Conservation (phyloP, 1,140 invertebrate genomes). For the Lamellibrachia luymesi region DNA sequence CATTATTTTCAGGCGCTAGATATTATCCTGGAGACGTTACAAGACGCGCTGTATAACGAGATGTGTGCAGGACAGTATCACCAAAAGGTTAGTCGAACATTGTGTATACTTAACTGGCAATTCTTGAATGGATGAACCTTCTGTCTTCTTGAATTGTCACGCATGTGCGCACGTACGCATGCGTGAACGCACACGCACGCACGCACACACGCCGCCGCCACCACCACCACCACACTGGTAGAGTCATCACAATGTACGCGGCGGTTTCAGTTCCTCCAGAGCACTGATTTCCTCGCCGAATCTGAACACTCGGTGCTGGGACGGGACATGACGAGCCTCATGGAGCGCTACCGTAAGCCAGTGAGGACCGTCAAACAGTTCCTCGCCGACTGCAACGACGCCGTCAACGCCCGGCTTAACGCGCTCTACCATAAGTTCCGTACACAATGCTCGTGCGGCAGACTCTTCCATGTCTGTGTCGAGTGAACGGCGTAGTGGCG, state of each 20-base stretch:
- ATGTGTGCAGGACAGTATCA: not conserved
- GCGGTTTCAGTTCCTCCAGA: not conserved
- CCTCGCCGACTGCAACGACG: not conserved
- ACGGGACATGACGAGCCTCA: not conserved
- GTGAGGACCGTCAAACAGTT: not conserved
- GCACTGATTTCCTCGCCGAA: not conserved
- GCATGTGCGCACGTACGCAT: not conserved
- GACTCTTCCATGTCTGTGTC: not conserved
- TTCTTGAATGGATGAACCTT: too few relatives aligned
- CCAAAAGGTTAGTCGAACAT: not conserved
- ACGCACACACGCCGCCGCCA: too few relatives aligned
- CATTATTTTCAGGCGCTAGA: not conserved
- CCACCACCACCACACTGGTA: too few relatives aligned
- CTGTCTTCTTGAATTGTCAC: too few relatives aligned
- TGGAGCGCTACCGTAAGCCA: not conserved
- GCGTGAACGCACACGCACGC: not conserved
- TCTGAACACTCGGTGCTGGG: not conserved
- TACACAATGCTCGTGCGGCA: not conserved
- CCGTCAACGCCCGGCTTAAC: not conserved
- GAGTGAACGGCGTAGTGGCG: not conserved
- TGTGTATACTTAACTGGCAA: not conserved
- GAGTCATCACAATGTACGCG: too few relatives aligned
- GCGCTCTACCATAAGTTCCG: not conserved
- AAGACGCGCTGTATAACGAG: not conserved
- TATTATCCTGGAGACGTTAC: not conserved